Evolutionary conservation across 2,888 invertebrate genomes (phyloP), one percentile per base, ranked within the genome.

Genomic region (Oxytorus armatus): DNA sequence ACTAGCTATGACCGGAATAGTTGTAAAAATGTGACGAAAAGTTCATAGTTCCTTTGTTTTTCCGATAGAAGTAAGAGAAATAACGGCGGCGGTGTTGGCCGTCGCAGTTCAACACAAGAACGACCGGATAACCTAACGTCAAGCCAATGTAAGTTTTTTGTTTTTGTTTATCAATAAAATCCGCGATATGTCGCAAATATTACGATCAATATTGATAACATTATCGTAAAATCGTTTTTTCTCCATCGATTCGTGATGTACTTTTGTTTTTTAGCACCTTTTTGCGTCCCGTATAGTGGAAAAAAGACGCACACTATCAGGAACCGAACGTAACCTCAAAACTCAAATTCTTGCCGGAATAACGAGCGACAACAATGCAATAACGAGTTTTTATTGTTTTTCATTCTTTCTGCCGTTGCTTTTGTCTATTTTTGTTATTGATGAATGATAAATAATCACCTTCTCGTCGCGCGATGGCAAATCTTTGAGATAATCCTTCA

Each of bases 391-490:
- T 10, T n/a, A 10, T n/a, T 1, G 3, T n/a, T 42, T 42, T n/a
- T n/a, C 10, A 2, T 10, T 42, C 10, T n/a, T n/a, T 42, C 11
- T 10, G n/a, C n/a, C 11, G 10, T 10, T 42, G 14, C n/a, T 44
- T 44, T 44, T 75, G 11, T 3, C 25, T 18, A 5, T 21, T 10
- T 36, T 11, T 39, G n/a, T 39, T 21, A 21, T 29, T 25, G 4
- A n/a, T 21, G 1, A 72, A 55, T 49, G 8, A 42, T n/a, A 8
- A 42, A 18, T 7, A 3, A 84, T 86, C 90, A 95, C 95, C 91
- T 94, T 93, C 89, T 94, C 95, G 89, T 96, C 95, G 83, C 96
- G 93, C 0, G 96, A 96, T 0, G 96, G 96, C 88, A 96, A 93
- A 76, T 93, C 92, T 61, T 93, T 92, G 21, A 96, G 91, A 89